A percentile compares a stretch with the other conserved stretches of the same genome.
phyloP scores from a whole-genome alignment of 2,888 invertebrate genomes.

The Acleris emargana region DNA sequence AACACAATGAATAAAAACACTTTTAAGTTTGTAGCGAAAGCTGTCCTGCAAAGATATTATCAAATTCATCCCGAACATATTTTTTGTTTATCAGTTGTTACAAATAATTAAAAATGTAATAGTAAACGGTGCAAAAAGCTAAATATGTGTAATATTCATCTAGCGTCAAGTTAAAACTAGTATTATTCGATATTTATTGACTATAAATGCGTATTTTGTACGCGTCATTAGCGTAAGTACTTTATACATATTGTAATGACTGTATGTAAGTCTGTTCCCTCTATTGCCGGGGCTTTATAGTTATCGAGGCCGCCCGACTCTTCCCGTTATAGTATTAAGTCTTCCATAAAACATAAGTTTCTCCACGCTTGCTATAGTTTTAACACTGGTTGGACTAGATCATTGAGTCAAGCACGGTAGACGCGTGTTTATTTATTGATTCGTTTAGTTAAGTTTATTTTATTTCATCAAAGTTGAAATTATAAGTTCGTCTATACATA shows the following conservation, averaged over 20 bases:
- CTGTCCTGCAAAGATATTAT: no score
- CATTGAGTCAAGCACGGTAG: constrained; percentile 4
- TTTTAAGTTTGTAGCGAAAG: no score
- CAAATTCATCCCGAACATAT: no score
- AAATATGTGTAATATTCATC: constrained; percentile 64
- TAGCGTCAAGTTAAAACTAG: constrained; percentile 63
- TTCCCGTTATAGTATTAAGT: constrained; percentile 34
- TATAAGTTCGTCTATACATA: no score
- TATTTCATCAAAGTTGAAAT: no score
- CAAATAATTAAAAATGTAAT: constrained; percentile 38
- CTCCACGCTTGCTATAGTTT: constrained; percentile 5
- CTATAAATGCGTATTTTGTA: constrained; percentile 42
- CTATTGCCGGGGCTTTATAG: constrained; percentile 27
- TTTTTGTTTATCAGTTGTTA: constrained; percentile 2
- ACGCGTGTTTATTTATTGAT: not conserved
- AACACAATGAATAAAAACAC: no score
- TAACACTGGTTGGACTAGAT: constrained; percentile 9
- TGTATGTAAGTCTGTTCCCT: constrained; percentile 20
- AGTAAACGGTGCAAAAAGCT: constrained; percentile 41
- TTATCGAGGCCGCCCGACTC: constrained; percentile 25
- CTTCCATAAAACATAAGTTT: constrained; percentile 37
- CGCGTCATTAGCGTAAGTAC: constrained; percentile 40
- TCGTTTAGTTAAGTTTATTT: no score
- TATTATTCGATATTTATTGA: constrained; percentile 51
- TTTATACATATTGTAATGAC: constrained; percentile 36